phyloP scores from a whole-genome alignment of 2,113 vertebrate genomes.

The Cyanistes caeruleus region DNA sequence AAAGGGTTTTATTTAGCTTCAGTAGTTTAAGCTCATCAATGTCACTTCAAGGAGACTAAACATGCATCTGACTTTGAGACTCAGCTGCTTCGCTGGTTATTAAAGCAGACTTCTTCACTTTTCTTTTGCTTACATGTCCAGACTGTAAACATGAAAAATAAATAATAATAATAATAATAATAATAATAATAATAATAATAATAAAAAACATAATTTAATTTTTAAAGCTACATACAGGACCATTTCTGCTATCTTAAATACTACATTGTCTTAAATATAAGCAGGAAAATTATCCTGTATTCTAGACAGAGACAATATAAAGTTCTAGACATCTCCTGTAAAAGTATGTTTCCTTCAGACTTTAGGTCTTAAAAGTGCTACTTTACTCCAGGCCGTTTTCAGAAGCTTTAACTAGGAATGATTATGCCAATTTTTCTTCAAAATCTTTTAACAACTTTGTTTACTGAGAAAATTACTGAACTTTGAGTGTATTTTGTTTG shows the following conservation, averaged over 20 bases:
- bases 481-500: not conserved
- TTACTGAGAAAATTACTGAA: constrained; percentile 50
- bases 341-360: constrained; percentile 8
- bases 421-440: constrained; percentile 45
- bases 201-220: not conserved
- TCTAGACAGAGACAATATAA: not conserved
- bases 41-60: constrained; percentile 16
- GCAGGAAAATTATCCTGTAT: not conserved
- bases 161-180: not conserved
- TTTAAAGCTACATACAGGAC: not conserved
- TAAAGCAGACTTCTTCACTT: not conserved
- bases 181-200: too few relatives aligned
- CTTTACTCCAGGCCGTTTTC: constrained; percentile 47
- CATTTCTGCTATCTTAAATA: not conserved
- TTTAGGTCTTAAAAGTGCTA: constrained; percentile 15
- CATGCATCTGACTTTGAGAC: not conserved
- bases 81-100: not conserved
- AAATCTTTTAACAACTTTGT: not conserved
- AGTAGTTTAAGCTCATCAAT: not conserved
- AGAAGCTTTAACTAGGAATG: constrained; percentile 48
- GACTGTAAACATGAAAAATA: not conserved
- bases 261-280: not conserved
- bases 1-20: not conserved
- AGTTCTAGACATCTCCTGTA: not conserved
- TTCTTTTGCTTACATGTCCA: not conserved